These are phyloP conservation scores for Ceratosolen fusciceps DNA, from an alignment of 1,140 invertebrate genomes.

Conservation along the genomic window DNA sequence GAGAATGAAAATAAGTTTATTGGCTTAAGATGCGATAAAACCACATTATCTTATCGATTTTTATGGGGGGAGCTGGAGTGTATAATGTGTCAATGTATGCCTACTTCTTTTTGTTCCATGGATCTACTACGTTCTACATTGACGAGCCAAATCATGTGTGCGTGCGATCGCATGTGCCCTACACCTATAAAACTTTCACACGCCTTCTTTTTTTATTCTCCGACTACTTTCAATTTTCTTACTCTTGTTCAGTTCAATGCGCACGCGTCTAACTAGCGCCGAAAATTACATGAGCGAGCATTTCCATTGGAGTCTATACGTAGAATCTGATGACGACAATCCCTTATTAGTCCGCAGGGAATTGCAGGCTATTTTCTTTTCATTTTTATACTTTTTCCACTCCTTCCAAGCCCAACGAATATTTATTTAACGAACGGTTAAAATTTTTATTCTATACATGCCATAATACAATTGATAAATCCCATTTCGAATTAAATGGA, in stretches of 20 bases:
- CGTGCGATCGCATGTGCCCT: not conserved
- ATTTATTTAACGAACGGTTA: too few relatives aligned
- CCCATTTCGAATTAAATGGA: too few relatives aligned
- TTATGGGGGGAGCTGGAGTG: not conserved
- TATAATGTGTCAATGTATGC: not conserved
- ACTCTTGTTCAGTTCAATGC: not conserved
- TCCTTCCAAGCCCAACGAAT: too few relatives aligned
- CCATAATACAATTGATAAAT: too few relatives aligned
- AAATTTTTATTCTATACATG: too few relatives aligned
- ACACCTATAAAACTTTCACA: not conserved
- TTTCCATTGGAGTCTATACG: constrained; percentile 7
- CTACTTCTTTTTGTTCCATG: not conserved
- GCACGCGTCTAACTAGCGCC: not conserved
- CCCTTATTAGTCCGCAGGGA: constrained; percentile 9
- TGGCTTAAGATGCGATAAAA: not conserved
- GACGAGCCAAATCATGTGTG: not conserved
- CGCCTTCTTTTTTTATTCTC: not conserved
- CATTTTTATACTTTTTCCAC: too few relatives aligned
- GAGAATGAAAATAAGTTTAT: not conserved
- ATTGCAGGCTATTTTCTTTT: too few relatives aligned
- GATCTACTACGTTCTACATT: not conserved
- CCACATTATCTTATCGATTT: constrained; percentile 3
- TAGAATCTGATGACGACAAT: not conserved
- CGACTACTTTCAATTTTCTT: too few relatives aligned
- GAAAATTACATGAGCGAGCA: constrained; percentile 29